Conservation (phyloP, 2,888 invertebrate genomes). For the Agriopis leucophaearia region DNA sequence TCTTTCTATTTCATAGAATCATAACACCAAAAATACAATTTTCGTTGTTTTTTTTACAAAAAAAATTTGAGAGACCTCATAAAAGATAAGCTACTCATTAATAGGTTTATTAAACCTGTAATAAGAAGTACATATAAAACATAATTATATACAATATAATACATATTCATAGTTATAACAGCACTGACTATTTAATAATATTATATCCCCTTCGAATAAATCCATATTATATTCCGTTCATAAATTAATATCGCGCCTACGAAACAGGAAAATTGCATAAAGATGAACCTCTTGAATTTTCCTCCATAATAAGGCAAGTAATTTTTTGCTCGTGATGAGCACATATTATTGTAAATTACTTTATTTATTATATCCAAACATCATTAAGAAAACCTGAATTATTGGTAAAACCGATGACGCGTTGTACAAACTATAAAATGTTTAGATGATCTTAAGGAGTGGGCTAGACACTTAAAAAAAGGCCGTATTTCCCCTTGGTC, state of each 20-base stretch:
- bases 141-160: not conserved
- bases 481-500: constrained; percentile 4
- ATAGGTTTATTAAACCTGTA: too few species aligned
- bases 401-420: constrained; percentile 26
- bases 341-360: constrained; percentile 1
- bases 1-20: too few species aligned
- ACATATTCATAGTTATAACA: not conserved
- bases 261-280: constrained; percentile 18
- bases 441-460: not conserved
- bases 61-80: too few species aligned
- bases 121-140: too few species aligned
- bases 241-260: constrained; percentile 17
- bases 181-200: not conserved
- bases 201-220: not conserved
- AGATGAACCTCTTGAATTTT: constrained; percentile 13
- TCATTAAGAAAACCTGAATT: constrained; percentile 16
- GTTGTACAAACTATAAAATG: not conserved
- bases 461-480: not conserved
- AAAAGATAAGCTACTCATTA: too few species aligned
- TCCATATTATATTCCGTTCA: constrained; percentile 10
- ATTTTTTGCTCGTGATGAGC: constrained; percentile 5
- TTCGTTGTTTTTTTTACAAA: too few species aligned
- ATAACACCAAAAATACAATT: too few species aligned
- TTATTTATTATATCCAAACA: constrained; percentile 14
- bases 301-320: constrained; percentile 5